phyloP scores from a whole-genome alignment of 2,113 vertebrate species.

The Suncus etruscus region DNA sequence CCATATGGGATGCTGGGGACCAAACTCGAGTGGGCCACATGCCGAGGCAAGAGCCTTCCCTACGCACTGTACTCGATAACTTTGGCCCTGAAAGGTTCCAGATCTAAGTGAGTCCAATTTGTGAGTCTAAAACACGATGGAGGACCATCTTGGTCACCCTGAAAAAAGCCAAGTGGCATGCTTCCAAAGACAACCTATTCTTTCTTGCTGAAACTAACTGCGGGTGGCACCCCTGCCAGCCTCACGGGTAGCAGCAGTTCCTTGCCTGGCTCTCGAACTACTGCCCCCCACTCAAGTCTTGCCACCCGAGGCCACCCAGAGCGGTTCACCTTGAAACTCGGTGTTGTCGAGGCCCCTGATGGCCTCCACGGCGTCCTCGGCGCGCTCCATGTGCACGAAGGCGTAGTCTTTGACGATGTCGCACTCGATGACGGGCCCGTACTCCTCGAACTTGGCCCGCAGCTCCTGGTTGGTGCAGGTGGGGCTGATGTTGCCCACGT shows the following conservation, averaged over 20 bases:
- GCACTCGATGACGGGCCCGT: too few species aligned
- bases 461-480: too few species aligned
- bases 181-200: constrained; percentile 33
- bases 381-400: constrained; percentile 95
- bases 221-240: not conserved
- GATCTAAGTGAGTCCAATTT: not conserved
- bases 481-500: too few species aligned
- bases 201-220: not conserved
- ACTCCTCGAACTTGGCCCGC: too few species aligned
- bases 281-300: not conserved
- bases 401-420: too few species aligned
- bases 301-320: constrained; percentile 64
- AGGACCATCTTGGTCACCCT: constrained; percentile 34
- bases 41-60: too few species aligned
- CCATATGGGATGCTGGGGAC: too few species aligned
- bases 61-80: too few species aligned
- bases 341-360: constrained; percentile 96
- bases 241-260: too few species aligned
- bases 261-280: too few species aligned
- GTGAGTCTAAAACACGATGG: not conserved
- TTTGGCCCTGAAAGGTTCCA: not conserved
- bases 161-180: not conserved
- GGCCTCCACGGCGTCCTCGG: constrained; percentile 97
- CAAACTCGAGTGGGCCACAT: too few species aligned
- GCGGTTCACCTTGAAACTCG: constrained; percentile 95